These are phyloP conservation scores for Catagonus wagneri DNA, from an alignment of 2,113 vertebrate species.

Conservation along the genomic window DNA sequence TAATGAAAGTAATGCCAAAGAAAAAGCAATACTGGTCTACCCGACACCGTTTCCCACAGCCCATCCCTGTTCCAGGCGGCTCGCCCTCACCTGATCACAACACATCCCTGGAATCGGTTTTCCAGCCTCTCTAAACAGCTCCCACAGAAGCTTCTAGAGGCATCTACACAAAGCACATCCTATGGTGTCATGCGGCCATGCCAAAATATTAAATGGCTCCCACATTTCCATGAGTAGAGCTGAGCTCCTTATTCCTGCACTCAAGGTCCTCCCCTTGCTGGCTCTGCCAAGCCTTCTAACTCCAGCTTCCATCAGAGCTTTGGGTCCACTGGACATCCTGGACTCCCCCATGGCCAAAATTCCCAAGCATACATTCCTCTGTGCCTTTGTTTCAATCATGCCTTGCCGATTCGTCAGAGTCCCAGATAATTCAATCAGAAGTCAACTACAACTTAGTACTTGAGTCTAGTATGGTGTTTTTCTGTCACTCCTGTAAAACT, in stretches of 20 bases:
- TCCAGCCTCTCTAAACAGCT: background rate
- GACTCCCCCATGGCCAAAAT: background rate
- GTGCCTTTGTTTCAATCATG: background rate
- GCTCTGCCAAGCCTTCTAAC: background rate
- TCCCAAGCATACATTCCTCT: background rate
- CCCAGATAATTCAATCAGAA: background rate
- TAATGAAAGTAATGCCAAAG: background rate
- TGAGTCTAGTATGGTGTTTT: background rate
- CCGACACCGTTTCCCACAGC: background rate
- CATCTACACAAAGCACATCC: background rate
- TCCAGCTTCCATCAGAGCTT: background rate
- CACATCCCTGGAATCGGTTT: background rate
- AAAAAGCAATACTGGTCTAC: background rate
- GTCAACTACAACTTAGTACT: background rate
- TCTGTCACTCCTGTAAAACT: background rate
- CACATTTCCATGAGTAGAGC: background rate
- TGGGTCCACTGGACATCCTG: accelerated
- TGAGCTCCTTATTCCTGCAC: background rate
- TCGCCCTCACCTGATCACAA: background rate
- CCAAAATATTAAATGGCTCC: background rate
- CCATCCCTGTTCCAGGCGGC: background rate
- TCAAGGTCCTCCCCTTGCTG: background rate
- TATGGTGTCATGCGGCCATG: background rate
- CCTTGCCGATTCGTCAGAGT: background rate
- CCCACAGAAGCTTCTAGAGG: background rate